Percentiles rank a stretch among this genome's conserved stretches.
These are phyloP conservation scores for Dasypus novemcinctus DNA, from an alignment of 2,113 vertebrate species.

Conservation along the genomic window DNA sequence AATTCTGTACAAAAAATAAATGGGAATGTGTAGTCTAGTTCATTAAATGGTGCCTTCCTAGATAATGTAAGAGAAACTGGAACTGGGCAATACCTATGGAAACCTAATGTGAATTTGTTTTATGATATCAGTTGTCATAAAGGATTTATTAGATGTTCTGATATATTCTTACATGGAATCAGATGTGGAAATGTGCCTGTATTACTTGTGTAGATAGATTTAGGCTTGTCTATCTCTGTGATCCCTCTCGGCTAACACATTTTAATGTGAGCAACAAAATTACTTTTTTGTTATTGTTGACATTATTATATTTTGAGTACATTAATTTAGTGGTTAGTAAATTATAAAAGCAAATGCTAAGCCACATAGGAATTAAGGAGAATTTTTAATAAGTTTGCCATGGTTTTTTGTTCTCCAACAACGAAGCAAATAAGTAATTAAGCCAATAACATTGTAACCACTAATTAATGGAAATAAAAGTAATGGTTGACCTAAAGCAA, in stretches of 20 bases:
- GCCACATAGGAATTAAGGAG: not conserved
- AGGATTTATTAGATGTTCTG: not conserved
- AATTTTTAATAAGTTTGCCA: not conserved
- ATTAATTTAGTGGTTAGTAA: not conserved
- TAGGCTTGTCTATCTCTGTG: not conserved
- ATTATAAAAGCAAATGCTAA: not conserved
- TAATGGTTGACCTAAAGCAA: no score
- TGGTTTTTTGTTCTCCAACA: not conserved
- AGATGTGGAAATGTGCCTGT: not conserved
- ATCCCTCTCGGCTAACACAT: not conserved
- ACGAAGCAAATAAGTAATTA: not conserved
- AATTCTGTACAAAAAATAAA: not conserved
- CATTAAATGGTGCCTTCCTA: not conserved
- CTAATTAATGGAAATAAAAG: not conserved
- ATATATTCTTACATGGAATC: not conserved
- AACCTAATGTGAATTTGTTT: not conserved
- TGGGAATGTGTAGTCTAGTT: not conserved
- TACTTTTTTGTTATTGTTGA: not conserved
- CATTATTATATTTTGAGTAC: not conserved
- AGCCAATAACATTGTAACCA: not conserved
- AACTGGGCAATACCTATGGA: not conserved
- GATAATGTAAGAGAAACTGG: not conserved
- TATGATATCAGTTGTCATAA: not conserved
- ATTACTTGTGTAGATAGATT: not conserved
- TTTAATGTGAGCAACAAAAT: not conserved